A percentile compares a stretch with the other conserved stretches of the same genome.
Conservation (phyloP, 2,113 vertebrate species). For the Corvus hawaiiensis region DNA sequence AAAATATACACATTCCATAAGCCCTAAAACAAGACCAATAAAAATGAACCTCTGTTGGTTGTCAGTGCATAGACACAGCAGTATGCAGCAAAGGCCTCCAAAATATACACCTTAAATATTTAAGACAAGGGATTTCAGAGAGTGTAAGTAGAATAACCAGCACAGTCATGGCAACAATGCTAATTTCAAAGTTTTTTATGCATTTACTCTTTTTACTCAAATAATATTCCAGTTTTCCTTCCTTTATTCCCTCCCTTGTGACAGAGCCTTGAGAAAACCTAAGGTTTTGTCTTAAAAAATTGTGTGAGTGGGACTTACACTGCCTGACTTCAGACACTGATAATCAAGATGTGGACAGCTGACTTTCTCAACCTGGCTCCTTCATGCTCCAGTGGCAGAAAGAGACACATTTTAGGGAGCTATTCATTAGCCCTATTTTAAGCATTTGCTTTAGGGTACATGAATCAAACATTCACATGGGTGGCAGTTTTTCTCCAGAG, state of each 20-base stretch:
- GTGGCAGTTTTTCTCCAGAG: neutral
- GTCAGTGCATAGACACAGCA: neutral
- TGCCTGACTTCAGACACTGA: neutral
- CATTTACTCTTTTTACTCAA: neutral
- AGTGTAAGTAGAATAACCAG: neutral
- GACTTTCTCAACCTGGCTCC: neutral
- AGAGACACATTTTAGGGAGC: neutral
- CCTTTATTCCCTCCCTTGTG: neutral
- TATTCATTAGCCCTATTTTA: conserved; percentile 16
- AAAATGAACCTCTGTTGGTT: neutral
- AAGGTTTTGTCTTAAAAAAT: neutral
- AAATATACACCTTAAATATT: neutral
- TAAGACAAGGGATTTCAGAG: neutral
- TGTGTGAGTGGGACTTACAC: neutral
- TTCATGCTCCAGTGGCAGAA: neutral
- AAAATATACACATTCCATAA: neutral
- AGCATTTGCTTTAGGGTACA: neutral
- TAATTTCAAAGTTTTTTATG: neutral
- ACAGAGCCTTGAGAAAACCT: neutral
- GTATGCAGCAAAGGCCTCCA: neutral
- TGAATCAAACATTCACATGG: neutral
- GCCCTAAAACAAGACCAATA: neutral
- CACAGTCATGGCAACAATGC: neutral
- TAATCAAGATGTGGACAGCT: neutral
- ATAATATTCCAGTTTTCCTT: neutral